These are phyloP conservation scores for Liposcelis brunnea DNA, from an alignment of 2,888 invertebrate genomes.

Conservation along the genomic window DNA sequence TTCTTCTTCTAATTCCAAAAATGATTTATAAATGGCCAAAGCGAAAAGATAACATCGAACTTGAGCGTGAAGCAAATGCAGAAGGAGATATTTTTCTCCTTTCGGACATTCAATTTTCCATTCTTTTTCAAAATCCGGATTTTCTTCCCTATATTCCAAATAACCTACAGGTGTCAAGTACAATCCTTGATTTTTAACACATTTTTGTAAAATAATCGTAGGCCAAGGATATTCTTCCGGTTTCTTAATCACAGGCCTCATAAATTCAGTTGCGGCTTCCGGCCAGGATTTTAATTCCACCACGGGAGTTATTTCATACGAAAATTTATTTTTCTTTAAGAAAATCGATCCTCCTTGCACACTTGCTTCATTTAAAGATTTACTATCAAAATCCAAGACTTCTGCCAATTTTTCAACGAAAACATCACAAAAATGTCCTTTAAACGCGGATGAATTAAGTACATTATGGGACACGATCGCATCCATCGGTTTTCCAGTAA, in stretches of 20 bases:
- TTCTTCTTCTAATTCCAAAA: slow-evolving; percentile 45
- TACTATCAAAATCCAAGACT: slow-evolving; percentile 33
- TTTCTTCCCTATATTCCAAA: slow-evolving; percentile 40
- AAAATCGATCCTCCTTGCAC: slow-evolving; percentile 40
- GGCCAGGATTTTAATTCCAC: slow-evolving; percentile 50
- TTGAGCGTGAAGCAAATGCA: slow-evolving; percentile 50
- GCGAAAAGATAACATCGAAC: slow-evolving; percentile 51
- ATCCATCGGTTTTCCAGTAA: slow-evolving; percentile 20
- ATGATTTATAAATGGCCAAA: slow-evolving; percentile 51
- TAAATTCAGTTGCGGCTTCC: slow-evolving; percentile 48
- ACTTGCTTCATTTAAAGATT: slow-evolving; percentile 33
- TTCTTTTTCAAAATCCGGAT: slow-evolving; percentile 45
- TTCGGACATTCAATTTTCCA: slow-evolving; percentile 66
- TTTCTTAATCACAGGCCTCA: slow-evolving; percentile 36
- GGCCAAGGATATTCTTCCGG: slow-evolving; percentile 45
- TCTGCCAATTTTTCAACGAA: slow-evolving; percentile 41
- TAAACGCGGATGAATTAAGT: slow-evolving; percentile 47
- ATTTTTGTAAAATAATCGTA: slow-evolving; percentile 42
- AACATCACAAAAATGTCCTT: slow-evolving; percentile 47
- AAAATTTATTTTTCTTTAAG: slow-evolving; percentile 27
- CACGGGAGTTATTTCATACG: slow-evolving; percentile 54
- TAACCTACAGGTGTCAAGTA: slow-evolving; percentile 53
- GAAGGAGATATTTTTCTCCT: slow-evolving; percentile 57
- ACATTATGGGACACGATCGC: slow-evolving; percentile 29
- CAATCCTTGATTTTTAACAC: slow-evolving; percentile 47